Evolutionary conservation across 2,113 vertebrate species (phyloP), one percentile per base, ranked within the genome.

Genomic region (Phainopepla nitens): DNA sequence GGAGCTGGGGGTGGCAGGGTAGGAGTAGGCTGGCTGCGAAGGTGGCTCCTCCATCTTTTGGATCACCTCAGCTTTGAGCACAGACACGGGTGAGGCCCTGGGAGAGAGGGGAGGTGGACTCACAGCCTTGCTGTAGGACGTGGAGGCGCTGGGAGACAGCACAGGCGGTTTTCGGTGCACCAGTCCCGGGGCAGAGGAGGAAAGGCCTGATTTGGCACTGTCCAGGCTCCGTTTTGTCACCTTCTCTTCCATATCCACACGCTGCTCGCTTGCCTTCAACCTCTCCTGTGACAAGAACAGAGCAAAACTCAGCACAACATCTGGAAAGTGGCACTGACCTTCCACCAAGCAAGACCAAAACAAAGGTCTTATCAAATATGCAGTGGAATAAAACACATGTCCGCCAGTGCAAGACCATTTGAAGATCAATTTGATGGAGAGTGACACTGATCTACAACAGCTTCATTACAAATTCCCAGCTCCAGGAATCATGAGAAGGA

Each of bases 191-290:
- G 98, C 97, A 3, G 98, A 78, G 14, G 98, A 47, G 15, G 98
- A 96, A 47, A 98, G 97, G 71, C 98, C 91, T 4, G 98, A 95
- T 92, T 99, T 99, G 95, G 97, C 77, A 11, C 92, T 69, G 75
- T 99, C 99, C 53, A 97, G 54, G 95, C 89, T 97, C 64, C 98
- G 97, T 88, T 99, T 99, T 17, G 98, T 98, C 39, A 97, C 96
- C 86, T 99, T 99, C 92, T 99, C 99, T 51, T 99, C 99, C 82
- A 98, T 96, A 86, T 99, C 99, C 0, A 83, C 97, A 41, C 99
- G 98, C 47, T 99, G 99, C 87, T 99, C 99, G 0, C 96, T 98
- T 10, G 98, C 98, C 96, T 99, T 99, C 80, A 99, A 85, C n/a
- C 98, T 98, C 97, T 99, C 99, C 99, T 99, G 97, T 27, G 12